Evolutionary conservation across 2,797 vertebrate species (phyloP).

Genomic region (Lacerta agilis): DNA sequence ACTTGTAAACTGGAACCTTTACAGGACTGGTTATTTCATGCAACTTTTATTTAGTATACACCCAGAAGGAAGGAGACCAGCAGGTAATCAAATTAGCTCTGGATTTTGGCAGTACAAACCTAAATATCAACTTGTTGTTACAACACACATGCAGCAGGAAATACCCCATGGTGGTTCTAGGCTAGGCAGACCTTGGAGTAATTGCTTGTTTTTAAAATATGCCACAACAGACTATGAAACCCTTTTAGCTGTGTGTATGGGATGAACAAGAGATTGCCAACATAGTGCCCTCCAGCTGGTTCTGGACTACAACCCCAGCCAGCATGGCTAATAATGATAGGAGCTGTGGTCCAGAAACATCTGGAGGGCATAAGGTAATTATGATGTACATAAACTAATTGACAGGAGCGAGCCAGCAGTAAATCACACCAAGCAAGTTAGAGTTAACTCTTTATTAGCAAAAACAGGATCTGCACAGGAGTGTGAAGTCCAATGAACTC

Average conservation of each 20-base stretch:
- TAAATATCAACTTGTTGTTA: neutral
- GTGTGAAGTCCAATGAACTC: too few species aligned
- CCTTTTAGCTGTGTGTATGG: neutral
- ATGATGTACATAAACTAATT: neutral
- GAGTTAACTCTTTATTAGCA: too few species aligned
- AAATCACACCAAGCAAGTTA: too few species aligned
- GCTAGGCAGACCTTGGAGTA: neutral
- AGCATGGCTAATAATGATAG: too few species aligned
- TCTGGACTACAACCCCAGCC: too few species aligned
- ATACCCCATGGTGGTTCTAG: neutral
- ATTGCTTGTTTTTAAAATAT: neutral
- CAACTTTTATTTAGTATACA: slow-evolving; percentile 26
- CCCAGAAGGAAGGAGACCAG: slow-evolving; percentile 2
- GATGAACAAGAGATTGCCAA: neutral
- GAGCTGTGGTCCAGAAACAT: neutral
- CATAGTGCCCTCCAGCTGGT: too few species aligned
- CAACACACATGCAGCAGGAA: neutral
- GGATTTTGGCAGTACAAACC: slow-evolving; percentile 6
- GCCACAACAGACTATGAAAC: neutral
- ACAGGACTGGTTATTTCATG: slow-evolving; percentile 6
- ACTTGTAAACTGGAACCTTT: neutral
- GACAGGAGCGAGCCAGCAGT: too few species aligned
- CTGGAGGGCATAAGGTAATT: neutral
- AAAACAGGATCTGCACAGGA: too few species aligned
- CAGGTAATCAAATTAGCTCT: slow-evolving; percentile 16